Evolutionary conservation across 2,888 invertebrate species (phyloP), one percentile per base, ranked within the genome.

Genomic region (Notodromas monacha): DNA sequence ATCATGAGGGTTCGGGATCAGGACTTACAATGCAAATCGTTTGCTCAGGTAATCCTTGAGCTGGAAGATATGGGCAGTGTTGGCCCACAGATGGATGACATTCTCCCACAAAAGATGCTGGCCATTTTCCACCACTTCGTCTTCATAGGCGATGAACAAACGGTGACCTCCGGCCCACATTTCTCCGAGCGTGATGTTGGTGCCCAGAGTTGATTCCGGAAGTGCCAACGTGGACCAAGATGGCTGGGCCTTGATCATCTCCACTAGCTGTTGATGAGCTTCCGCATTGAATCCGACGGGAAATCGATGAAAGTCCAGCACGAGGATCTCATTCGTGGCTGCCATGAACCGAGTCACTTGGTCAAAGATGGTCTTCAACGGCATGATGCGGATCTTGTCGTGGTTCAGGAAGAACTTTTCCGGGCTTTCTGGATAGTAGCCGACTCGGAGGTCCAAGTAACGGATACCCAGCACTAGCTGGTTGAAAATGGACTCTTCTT

Each of bases 291-390:
- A 63, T 3, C 64, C 64, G 12, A 63, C 51, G 10, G 72, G 72
- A 47, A 76, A 73, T 35, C 70, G 62, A 41, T 74, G 73, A 28
- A 77, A 68, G 42, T 77, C 74, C 30, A 77, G 47, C 35, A 77
- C 61, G 6, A 76, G 34, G 12, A 43, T 37, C 28, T 43, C 43
- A n/a, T 36, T 33, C 6, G 38, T 39, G 11, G 29, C 34, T 30
- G 32, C 56, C 27, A 68, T 48, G 47, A 73, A 74, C 27, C 55
- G 55, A 39, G 57, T 58, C 10, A 74, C 60, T 46, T 70, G 64
- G 38, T 53, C 56, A 1, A 40, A 26, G 4, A 40, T 37, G n/a
- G 37, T 35, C 8, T 28, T 14, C 4, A 41, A 33, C 1, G 41
- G 35, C 3, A 36, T 31, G 32, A 37, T 38, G 14, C 35, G 27